Percentiles rank a stretch among this genome's conserved stretches.
These are phyloP conservation scores for Psilopsiagon aurifrons DNA, from an alignment of 2,113 vertebrate species.

Conservation along the genomic window DNA sequence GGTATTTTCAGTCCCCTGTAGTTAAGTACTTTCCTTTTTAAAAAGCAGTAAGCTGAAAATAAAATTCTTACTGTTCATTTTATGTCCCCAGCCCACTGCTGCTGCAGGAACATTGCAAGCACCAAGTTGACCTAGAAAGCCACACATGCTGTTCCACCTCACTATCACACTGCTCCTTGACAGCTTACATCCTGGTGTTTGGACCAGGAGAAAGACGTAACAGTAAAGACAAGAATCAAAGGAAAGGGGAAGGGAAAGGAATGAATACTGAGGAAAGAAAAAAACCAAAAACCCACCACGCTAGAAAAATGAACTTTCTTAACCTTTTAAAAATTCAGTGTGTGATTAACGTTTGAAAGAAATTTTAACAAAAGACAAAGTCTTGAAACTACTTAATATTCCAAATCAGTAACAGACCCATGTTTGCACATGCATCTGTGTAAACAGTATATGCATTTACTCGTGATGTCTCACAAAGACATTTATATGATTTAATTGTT, in stretches of 20 bases:
- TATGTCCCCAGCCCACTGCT: not conserved
- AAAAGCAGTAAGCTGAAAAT: not conserved
- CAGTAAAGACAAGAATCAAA: not conserved
- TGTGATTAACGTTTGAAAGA: not conserved
- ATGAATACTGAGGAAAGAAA: not conserved
- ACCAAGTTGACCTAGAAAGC: not conserved
- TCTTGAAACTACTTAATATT: conserved; percentile 24
- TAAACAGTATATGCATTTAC: not conserved
- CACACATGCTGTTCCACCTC: not conserved
- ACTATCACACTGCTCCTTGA: not conserved
- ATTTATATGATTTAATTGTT: conserved; percentile 19
- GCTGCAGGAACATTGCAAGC: not conserved
- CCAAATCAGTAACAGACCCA: conserved; percentile 5
- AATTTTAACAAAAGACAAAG: conserved; percentile 10
- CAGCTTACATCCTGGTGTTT: not conserved
- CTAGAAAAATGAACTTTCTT: not conserved
- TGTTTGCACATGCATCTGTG: not conserved
- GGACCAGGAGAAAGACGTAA: not conserved
- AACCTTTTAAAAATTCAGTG: not conserved
- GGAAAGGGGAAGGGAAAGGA: not conserved
- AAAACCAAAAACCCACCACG: not conserved
- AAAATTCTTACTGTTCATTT: not conserved
- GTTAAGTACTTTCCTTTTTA: not conserved
- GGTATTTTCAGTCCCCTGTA: not conserved
- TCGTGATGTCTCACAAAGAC: not conserved